Evolutionary conservation across 1,140 invertebrate species (phyloP).

Genomic region (Lysiphlebus fabarum): DNA sequence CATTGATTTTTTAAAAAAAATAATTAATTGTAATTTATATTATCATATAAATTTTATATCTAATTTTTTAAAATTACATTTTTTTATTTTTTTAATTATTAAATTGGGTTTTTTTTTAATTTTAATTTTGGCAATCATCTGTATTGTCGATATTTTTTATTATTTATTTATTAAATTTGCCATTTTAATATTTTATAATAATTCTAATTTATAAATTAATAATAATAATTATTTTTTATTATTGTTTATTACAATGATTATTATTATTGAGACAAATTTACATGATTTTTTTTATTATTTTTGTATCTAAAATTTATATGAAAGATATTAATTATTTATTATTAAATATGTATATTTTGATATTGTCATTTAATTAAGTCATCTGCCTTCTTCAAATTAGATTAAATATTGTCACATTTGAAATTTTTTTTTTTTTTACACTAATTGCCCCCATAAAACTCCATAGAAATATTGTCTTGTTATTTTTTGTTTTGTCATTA

Average conservation of each 20-base stretch:
- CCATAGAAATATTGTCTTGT: background rate
- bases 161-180: constrained; percentile 16
- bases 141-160: constrained; percentile 45
- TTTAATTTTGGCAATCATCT: constrained; percentile 40
- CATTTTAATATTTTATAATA: no score
- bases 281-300: background rate
- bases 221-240: no score
- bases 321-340: background rate
- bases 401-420: constrained; percentile 7
- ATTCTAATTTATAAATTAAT: no score
- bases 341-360: background rate
- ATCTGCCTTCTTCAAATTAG: constrained; percentile 13
- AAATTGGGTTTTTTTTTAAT: constrained; percentile 16
- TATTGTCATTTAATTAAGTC: constrained; percentile 10
- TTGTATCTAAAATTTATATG: constrained; percentile 1
- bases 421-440: background rate
- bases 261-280: no score
- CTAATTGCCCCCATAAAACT: no score
- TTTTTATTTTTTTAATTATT: constrained; percentile 5
- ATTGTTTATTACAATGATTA: no score
- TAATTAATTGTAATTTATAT: constrained; percentile 4
- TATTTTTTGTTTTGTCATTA: constrained; percentile 22
- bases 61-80: background rate
- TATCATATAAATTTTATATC: background rate
- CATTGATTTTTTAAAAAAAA: no score